These are phyloP conservation scores for Equus quagga DNA, from an alignment of 2,113 vertebrate species.

Conservation along the genomic window DNA sequence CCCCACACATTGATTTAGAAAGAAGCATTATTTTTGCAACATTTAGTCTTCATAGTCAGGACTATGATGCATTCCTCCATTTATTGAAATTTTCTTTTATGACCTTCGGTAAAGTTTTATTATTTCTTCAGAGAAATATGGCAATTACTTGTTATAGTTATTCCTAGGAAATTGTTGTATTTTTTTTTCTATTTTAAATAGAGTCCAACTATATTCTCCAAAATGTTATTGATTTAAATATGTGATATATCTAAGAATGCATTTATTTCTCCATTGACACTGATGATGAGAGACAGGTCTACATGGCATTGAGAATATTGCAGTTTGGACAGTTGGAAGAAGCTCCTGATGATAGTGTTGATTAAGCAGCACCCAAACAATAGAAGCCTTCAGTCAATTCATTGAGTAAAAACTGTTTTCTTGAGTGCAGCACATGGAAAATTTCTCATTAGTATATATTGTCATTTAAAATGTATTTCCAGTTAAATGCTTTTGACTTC, in stretches of 20 bases:
- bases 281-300: background rate
- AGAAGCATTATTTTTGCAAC: constrained; percentile 13
- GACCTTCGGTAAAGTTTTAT: constrained; percentile 57
- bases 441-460: constrained; percentile 54
- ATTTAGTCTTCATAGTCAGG: background rate
- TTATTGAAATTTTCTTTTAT: constrained; percentile 68
- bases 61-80: background rate
- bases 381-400: background rate
- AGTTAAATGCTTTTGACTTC: constrained; percentile 45
- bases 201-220: background rate
- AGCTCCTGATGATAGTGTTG: background rate
- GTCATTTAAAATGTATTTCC: constrained; percentile 59
- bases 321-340: background rate
- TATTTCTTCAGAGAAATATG: constrained; percentile 59
- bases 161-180: constrained; percentile 33
- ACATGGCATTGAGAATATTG: background rate
- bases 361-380: background rate
- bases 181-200: constrained; percentile 22
- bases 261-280: background rate
- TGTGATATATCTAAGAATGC: background rate
- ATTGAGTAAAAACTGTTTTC: background rate
- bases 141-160: constrained; percentile 40
- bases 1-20: constrained; percentile 40
- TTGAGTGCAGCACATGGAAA: background rate
- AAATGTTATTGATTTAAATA: constrained; percentile 27